These are phyloP conservation scores for Pseudomugil tenellus DNA, from an alignment of 2,797 vertebrate species.

Conservation along the genomic window DNA sequence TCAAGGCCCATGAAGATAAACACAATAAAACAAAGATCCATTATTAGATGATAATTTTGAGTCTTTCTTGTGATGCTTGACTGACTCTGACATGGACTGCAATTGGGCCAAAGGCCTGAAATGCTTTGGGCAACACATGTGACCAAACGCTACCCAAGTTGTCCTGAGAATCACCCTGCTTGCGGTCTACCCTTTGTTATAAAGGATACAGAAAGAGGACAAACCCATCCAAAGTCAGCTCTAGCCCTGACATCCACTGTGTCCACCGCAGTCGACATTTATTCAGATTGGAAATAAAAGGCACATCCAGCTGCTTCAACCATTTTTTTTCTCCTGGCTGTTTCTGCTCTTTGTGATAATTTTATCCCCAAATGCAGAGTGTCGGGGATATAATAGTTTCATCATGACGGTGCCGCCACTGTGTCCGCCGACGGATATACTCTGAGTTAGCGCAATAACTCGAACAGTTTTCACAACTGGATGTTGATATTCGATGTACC, in stretches of 20 bases:
- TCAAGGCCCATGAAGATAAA: constrained; percentile 21
- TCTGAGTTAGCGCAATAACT: no score
- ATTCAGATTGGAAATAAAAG: neutral
- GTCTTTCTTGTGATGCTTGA: constrained; percentile 11
- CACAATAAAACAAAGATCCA: constrained; percentile 34
- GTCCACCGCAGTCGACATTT: neutral
- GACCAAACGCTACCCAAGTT: neutral
- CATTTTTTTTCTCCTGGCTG: neutral
- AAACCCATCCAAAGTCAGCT: neutral
- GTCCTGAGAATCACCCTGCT: constrained; percentile 24
- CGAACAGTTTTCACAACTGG: no score
- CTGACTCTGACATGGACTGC: constrained; percentile 10
- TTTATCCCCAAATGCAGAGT: no score
- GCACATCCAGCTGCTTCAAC: neutral
- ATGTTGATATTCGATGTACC: no score
- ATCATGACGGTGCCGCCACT: no score
- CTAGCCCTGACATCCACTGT: neutral
- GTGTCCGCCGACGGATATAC: no score
- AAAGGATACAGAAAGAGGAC: constrained; percentile 1
- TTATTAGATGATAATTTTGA: constrained; percentile 17
- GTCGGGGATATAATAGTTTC: no score
- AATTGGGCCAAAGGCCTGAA: neutral
- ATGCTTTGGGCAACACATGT: constrained; percentile 10
- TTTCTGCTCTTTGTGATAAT: neutral
- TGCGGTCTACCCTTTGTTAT: constrained; percentile 6